These are phyloP conservation scores for Syritta pipiens DNA, from an alignment of 2,888 invertebrate species.

Conservation along the genomic window DNA sequence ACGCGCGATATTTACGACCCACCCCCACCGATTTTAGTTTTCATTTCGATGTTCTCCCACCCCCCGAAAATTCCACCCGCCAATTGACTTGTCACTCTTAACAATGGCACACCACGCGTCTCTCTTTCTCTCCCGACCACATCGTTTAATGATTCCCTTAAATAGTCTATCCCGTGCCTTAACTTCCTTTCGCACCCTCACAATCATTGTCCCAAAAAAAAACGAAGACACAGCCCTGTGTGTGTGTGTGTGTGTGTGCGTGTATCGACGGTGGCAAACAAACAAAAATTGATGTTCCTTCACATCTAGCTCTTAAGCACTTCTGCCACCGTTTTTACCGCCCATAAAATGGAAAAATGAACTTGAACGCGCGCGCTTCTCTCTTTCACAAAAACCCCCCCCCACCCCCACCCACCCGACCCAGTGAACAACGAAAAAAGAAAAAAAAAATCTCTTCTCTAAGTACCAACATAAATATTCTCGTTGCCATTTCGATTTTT, in stretches of 20 bases:
- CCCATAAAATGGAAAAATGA: constrained; percentile 38
- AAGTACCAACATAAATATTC: constrained; percentile 53
- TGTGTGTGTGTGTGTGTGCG: background rate
- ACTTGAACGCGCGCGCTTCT: too few relatives aligned
- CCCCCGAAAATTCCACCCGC: too few relatives aligned
- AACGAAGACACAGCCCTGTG: too few relatives aligned
- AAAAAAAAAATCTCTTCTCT: constrained; percentile 32
- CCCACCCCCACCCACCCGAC: too few relatives aligned
- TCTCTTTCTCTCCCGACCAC: too few relatives aligned
- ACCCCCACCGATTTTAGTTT: too few relatives aligned
- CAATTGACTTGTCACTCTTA: too few relatives aligned
- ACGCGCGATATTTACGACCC: too few relatives aligned
- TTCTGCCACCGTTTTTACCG: constrained; percentile 31
- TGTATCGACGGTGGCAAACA: constrained; percentile 15
- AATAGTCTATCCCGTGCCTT: constrained; percentile 2
- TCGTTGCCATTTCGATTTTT: constrained; percentile 57
- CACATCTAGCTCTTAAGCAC: constrained; percentile 35
- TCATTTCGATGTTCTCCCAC: too few relatives aligned
- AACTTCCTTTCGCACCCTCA: background rate
- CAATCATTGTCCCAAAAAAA: too few relatives aligned
- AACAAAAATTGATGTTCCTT: constrained; percentile 43
- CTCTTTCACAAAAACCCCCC: too few relatives aligned
- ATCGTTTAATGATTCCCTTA: constrained; percentile 15
- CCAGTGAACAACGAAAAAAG: background rate
- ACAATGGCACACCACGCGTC: too few relatives aligned